Evolutionary conservation across 2,797 vertebrate genomes (phyloP), one percentile per base, ranked within the genome.

Genomic region (Typhlichthys subterraneus): DNA sequence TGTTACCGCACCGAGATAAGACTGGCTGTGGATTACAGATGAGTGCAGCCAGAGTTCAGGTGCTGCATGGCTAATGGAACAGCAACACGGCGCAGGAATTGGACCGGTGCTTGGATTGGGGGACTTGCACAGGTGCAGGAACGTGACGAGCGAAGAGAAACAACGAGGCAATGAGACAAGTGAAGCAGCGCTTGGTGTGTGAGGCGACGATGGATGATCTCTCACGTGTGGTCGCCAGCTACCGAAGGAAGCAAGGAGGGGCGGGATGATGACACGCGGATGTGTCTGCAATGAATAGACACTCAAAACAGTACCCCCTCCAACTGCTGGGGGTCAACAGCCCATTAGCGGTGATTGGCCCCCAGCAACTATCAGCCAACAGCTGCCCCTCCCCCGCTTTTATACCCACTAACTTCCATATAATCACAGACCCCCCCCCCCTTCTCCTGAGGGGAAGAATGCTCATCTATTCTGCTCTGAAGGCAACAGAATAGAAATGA

Each of bases 31-130:
- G 87, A 91, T 91, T 90, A 88, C 79, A 88, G 70, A 69, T 61
- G 83, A 81, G 89, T 90, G 89, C 89, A 92, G 53, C 71, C 79
- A 89, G 88, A 91, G 91, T 92, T 91, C 90, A 92, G 83, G 65
- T 75, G 78, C 70, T 60, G 73, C 68, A 61, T 42, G 48, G 65
- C 23, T 75, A 65, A 61, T 61, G 75, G 63, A 63, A 65, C 66
- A 63, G 75, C 66, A 82, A 77, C 17, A 50, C 62, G 23, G 63
- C 57, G 57, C 59, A 47, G 63, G 65, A 69, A 76, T 55, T 54
- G 61, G 78, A 85, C 78, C 80, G 76, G 68, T 77, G 83, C 67
- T 61, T 63, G 62, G 70, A 75, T 62, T 61, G 54, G 33, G 67
- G 38, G 61, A 57, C 46, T 73, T 54, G 61, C 63, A 56, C n/a